Evolutionary conservation across 35 echinoderm and acorn worm species (phyloP).

Genomic region (Diadema setosum): DNA sequence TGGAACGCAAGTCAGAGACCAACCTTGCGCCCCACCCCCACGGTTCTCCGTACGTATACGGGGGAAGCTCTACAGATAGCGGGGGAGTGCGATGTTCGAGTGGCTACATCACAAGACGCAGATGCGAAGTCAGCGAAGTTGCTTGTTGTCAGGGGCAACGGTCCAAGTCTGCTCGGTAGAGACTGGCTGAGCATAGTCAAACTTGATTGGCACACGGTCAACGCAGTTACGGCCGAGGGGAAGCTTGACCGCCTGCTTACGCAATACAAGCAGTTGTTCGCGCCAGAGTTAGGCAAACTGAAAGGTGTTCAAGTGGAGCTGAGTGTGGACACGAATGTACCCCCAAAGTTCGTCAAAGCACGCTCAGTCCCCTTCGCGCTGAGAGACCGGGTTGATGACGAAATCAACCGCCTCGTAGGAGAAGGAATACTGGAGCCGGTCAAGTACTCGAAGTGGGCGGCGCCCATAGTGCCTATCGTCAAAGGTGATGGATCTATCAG

Average conservation of each 20-base stretch:
- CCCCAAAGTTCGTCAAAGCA: too few relatives aligned
- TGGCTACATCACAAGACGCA: background rate
- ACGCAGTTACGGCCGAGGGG: too few relatives aligned
- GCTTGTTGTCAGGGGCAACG: background rate
- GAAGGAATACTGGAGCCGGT: too few relatives aligned
- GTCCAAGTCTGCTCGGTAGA: constrained; percentile 1
- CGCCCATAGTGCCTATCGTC: too few relatives aligned
- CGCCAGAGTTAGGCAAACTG: background rate
- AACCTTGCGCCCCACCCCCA: background rate
- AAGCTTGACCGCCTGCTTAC: too few relatives aligned
- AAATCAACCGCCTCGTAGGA: too few relatives aligned
- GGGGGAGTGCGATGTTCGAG: background rate
- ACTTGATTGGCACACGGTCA: background rate
- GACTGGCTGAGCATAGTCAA: too few relatives aligned
- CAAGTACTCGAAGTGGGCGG: too few relatives aligned
- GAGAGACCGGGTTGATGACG: too few relatives aligned
- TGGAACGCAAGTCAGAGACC: background rate
- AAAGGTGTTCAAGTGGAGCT: too few relatives aligned
- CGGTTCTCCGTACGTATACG: constrained; percentile 11
- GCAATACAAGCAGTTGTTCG: background rate
- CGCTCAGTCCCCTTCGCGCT: too few relatives aligned
- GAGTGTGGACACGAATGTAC: too few relatives aligned
- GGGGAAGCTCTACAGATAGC: background rate
- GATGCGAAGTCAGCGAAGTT: background rate
- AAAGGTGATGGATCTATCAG: constrained; percentile 28